phyloP scores from a whole-genome alignment of 2,113 vertebrate species.

The Conger conger region DNA sequence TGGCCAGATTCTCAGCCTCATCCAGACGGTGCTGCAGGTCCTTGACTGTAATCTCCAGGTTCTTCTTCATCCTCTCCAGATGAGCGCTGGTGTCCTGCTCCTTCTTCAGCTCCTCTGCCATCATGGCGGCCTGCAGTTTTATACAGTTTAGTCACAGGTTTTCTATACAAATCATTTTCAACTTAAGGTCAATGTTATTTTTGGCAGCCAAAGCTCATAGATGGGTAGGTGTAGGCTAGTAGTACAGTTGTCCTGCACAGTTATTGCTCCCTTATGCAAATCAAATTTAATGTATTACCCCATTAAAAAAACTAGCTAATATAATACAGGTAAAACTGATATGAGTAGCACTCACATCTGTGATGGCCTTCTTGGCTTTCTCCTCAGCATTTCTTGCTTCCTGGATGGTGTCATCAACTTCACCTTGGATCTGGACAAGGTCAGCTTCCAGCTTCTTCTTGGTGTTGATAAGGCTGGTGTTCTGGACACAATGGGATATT shows the following conservation, averaged over 20 bases:
- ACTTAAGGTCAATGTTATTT: no score
- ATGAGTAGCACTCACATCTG: slow-evolving; percentile 55
- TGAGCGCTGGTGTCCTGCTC: slow-evolving; percentile 86
- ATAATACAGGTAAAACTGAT: background rate
- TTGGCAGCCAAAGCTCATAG: no score
- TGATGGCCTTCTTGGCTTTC: slow-evolving; percentile 71
- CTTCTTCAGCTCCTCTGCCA: slow-evolving; percentile 88
- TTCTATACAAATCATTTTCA: no score
- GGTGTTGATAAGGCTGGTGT: slow-evolving; percentile 78
- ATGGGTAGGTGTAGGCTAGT: no score
- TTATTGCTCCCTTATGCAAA: no score
- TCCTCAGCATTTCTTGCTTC: slow-evolving; percentile 68
- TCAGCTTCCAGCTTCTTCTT: slow-evolving; percentile 79
- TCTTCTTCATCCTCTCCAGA: slow-evolving; percentile 95
- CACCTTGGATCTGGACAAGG: slow-evolving; percentile 61
- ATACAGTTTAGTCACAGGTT: background rate
- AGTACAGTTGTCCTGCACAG: no score
- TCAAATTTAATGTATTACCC: slow-evolving; percentile 65
- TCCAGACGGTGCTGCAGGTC: slow-evolving; percentile 73
- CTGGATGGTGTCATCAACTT: slow-evolving; percentile 63
- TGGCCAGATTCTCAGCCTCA: slow-evolving; percentile 75
- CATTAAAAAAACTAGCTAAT: no score
- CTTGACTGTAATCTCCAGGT: slow-evolving; percentile 80
- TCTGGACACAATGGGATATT: slow-evolving; percentile 53
- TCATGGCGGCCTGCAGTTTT: slow-evolving; percentile 75